A percentile compares a stretch with the other conserved stretches of the same genome.
Conservation (phyloP, 2,797 vertebrate genomes). For the Prionace glauca region DNA sequence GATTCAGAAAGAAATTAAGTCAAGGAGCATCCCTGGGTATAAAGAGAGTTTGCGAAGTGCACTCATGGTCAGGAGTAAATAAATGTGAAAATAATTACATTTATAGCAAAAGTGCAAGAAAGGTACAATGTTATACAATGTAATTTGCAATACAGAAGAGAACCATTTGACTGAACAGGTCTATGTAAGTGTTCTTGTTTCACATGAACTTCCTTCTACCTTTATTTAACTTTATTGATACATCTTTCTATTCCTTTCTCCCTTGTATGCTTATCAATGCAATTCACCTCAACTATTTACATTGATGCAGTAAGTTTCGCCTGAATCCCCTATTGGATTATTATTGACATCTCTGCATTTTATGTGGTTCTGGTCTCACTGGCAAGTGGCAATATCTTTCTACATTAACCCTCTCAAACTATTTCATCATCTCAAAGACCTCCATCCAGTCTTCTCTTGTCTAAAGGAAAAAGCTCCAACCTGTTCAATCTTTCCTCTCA, state of each 20-base stretch:
- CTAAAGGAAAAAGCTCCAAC: background rate
- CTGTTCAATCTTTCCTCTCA: background rate
- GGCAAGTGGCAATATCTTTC: background rate
- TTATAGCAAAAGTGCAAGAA: background rate
- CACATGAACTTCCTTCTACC: background rate
- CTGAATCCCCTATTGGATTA: background rate
- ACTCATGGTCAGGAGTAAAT: background rate
- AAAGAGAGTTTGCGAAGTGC: background rate
- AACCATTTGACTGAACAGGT: background rate
- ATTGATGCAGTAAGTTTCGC: background rate
- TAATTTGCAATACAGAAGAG: background rate
- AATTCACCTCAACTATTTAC: background rate
- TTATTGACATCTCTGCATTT: background rate
- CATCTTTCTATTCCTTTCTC: background rate
- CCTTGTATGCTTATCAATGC: background rate
- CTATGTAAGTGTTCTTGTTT: background rate
- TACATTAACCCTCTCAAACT: background rate
- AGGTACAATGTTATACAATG: background rate
- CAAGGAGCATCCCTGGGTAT: background rate
- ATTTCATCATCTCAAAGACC: background rate
- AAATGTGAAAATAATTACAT: background rate
- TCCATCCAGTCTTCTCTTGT: background rate
- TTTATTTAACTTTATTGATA: background rate
- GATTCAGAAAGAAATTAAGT: background rate
- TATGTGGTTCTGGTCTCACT: background rate